These are phyloP conservation scores for Phyllotis vaccarum DNA, from an alignment of 2,797 vertebrate genomes.

Conservation along the genomic window DNA sequence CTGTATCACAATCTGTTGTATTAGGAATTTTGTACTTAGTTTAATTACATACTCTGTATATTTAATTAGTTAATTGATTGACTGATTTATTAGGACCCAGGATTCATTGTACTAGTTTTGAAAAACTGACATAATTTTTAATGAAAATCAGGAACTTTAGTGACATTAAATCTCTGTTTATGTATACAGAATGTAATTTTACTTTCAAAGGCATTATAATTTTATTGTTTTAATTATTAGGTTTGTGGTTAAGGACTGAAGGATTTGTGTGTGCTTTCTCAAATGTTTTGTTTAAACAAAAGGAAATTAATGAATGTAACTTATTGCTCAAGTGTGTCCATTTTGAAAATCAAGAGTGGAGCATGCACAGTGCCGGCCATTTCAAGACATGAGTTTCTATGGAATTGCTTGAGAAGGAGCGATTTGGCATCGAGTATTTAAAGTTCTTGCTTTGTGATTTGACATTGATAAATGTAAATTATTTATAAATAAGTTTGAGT, in stretches of 20 bases:
- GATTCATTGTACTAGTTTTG: conserved; percentile 49
- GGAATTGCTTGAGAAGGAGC: conserved; percentile 77
- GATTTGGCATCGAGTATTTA: conserved; percentile 70
- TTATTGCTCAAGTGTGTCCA: conserved; percentile 59
- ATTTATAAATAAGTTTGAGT: conserved; percentile 33
- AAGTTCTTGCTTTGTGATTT: conserved; percentile 61
- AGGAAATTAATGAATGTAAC: conserved; percentile 15
- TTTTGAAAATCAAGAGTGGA: conserved; percentile 69
- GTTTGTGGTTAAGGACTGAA: conserved; percentile 25
- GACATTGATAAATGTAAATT: conserved; percentile 51
- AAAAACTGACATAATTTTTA: conserved; percentile 47
- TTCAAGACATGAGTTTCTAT: conserved; percentile 68
- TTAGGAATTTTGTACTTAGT: conserved; percentile 54
- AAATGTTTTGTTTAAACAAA: conserved; percentile 66
- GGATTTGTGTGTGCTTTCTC: conserved; percentile 35
- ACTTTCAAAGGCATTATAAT: conserved; percentile 48
- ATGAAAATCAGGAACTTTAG: conserved; percentile 28
- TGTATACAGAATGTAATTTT: conserved; percentile 31
- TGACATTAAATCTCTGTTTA: neutral
- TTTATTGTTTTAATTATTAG: conserved; percentile 63
- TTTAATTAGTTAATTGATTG: conserved; percentile 10
- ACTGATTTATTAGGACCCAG: conserved; percentile 54
- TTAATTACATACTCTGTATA: conserved; percentile 48
- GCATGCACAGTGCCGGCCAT: conserved; percentile 63
- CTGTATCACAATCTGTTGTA: conserved; percentile 11